Evolutionary conservation across 2,113 vertebrate genomes (phyloP).

Genomic region (Pagrus major): DNA sequence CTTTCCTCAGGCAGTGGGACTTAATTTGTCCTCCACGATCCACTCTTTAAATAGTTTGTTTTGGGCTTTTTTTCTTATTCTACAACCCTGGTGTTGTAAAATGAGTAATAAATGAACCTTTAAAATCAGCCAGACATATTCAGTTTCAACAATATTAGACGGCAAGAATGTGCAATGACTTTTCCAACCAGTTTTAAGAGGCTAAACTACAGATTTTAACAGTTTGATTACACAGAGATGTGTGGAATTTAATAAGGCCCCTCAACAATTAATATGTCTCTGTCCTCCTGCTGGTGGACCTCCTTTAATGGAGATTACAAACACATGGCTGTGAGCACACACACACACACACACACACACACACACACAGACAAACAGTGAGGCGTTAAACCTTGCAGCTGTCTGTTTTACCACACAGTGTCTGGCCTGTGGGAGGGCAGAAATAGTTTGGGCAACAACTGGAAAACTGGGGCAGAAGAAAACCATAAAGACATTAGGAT

Average conservation of each 20-base stretch:
- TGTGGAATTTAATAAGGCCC: slow-evolving; percentile 33
- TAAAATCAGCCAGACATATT: too few relatives aligned
- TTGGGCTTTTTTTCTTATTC: too few relatives aligned
- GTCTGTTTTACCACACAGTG: slow-evolving; percentile 64
- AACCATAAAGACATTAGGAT: background rate
- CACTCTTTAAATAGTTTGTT: too few relatives aligned
- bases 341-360: slow-evolving; percentile 42
- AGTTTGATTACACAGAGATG: background rate
- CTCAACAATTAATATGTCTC: slow-evolving; percentile 46
- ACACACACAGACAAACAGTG: slow-evolving; percentile 30
- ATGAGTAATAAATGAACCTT: too few relatives aligned
- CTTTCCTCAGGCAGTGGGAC: too few relatives aligned
- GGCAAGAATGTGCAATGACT: too few relatives aligned
- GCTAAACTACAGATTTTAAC: background rate
- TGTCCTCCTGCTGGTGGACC: slow-evolving; percentile 33
- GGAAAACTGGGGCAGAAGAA: too few relatives aligned
- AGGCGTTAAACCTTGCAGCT: slow-evolving; percentile 76
- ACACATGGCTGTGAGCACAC: slow-evolving; percentile 64
- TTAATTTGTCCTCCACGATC: too few relatives aligned
- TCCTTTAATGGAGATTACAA: slow-evolving; percentile 63
- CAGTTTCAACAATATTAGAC: too few relatives aligned
- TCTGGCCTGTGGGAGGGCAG: slow-evolving; percentile 24
- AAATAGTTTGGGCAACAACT: slow-evolving; percentile 54
- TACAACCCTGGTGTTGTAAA: too few relatives aligned
- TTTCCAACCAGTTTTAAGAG: background rate